phyloP scores from a whole-genome alignment of 2,888 invertebrate species.

The Muscina levida region DNA sequence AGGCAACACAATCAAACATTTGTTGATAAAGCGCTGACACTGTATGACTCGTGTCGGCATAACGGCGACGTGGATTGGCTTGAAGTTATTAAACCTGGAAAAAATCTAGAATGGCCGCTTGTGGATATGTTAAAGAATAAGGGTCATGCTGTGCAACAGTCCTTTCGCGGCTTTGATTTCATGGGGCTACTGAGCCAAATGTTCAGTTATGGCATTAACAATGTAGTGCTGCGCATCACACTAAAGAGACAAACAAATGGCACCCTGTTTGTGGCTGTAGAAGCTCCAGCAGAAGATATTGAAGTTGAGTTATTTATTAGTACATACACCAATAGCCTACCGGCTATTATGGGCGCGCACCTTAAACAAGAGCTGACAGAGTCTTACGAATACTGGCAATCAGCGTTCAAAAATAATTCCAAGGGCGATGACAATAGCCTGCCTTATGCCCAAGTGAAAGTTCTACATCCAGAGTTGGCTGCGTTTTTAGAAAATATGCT shows the following conservation, averaged over 20 bases:
- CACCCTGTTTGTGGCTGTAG: neutral
- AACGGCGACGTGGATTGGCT: conserved; percentile 67
- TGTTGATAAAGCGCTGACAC: conserved; percentile 65
- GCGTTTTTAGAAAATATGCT: too few relatives aligned
- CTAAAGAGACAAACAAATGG: neutral
- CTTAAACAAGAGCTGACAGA: too few relatives aligned
- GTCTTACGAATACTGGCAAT: too few relatives aligned
- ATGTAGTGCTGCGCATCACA: conserved; percentile 57
- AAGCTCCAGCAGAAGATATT: too few relatives aligned
- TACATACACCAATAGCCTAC: too few relatives aligned
- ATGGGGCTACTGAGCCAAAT: conserved; percentile 69
- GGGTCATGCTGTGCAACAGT: conserved; percentile 67
- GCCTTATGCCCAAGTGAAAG: too few relatives aligned
- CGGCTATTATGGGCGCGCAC: too few relatives aligned
- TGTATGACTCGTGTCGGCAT: conserved; percentile 71
- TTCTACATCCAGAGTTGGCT: too few relatives aligned
- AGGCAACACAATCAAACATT: too few relatives aligned
- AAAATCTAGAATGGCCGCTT: conserved; percentile 70
- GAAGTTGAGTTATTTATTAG: too few relatives aligned
- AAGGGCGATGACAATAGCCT: too few relatives aligned
- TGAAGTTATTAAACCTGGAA: conserved; percentile 69
- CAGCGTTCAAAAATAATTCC: too few relatives aligned
- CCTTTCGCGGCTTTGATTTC: conserved; percentile 67
- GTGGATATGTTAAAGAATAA: conserved; percentile 15
- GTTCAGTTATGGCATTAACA: conserved; percentile 69